Base-by-base conservation (phyloP, 2,888 invertebrate species). In the Conus canariensis region DNA sequence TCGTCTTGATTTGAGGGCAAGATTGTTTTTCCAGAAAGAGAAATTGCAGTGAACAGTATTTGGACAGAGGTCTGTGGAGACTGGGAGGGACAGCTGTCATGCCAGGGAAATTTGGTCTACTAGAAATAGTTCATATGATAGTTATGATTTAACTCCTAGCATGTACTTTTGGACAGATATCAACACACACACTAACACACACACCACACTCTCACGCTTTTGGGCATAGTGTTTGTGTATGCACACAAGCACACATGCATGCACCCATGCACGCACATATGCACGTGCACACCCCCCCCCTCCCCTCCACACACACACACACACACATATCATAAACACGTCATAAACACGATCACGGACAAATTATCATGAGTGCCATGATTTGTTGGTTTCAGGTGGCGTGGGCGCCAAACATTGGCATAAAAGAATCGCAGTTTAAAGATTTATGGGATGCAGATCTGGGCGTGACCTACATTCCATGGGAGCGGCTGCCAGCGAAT, bases 341-440 rank as follows among this genome's bases (percentile, higher is more conserved):
- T 60, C 60, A 74, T 19, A 74, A 8, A 77, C 30, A 77, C 77
- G 12, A 7, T 25, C 77, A 77, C 30, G 6, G 16, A 77, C 77
- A 70, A 70, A 22, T 8, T 70, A 1, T 70, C 22, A 22, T 70
- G 22, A 70, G 45, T 45, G 45, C 45, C 3, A 45, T 22, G 70
- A 70, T 22, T 22, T 70, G 22, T 19, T 70, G 16, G 16, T 70
- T 14, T 22, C 70, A 98, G 98, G 97, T 99, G 96, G 99, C 99
- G 0, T 99, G 99, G 99, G 99, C 99, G 58, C 99, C 99, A 6
- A 99, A 99, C 22, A 98, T 98, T 96, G 99, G 99, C 85, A 98
- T 93, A 74, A 99, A 99, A 12, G 98, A 99, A 96, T 98, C 99
- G 94, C 91, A 94, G 64, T 98, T 98, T 97, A 99, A 99, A 96